These are phyloP conservation scores for Alviniconcha marisindica DNA, from an alignment of 1,140 invertebrate genomes.

Conservation along the genomic window DNA sequence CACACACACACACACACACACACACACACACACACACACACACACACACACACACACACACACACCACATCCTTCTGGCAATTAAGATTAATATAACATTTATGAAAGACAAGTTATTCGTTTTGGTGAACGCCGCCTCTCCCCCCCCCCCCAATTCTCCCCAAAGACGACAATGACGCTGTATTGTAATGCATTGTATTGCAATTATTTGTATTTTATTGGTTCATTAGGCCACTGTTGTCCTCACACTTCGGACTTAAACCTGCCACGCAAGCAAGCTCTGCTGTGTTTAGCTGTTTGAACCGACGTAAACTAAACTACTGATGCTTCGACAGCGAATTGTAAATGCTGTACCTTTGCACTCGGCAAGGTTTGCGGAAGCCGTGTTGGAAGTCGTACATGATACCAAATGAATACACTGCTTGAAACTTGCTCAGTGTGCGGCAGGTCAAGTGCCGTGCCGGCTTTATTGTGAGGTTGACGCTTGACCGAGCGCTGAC, in stretches of 20 bases:
- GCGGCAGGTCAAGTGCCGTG: no score
- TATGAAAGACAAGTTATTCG: neutral
- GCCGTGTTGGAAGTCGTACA: no score
- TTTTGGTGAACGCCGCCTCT: neutral
- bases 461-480: no score
- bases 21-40: neutral
- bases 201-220: neutral
- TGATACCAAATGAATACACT: no score
- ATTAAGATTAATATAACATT: neutral
- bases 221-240: neutral
- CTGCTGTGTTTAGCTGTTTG: no score
- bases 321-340: no score
- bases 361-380: no score
- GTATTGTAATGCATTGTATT: neutral
- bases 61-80: neutral
- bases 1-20: constrained; percentile 9
- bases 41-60: constrained; percentile 2
- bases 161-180: neutral
- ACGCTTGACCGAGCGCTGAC: no score
- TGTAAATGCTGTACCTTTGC: no score
- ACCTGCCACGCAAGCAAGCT: neutral
- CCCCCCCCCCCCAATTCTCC: neutral
- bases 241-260: neutral
- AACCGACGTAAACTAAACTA: no score
- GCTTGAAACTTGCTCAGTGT: no score